Base-by-base conservation (phyloP, 2,888 invertebrate genomes). In the Linnaemya vulpina region DNA sequence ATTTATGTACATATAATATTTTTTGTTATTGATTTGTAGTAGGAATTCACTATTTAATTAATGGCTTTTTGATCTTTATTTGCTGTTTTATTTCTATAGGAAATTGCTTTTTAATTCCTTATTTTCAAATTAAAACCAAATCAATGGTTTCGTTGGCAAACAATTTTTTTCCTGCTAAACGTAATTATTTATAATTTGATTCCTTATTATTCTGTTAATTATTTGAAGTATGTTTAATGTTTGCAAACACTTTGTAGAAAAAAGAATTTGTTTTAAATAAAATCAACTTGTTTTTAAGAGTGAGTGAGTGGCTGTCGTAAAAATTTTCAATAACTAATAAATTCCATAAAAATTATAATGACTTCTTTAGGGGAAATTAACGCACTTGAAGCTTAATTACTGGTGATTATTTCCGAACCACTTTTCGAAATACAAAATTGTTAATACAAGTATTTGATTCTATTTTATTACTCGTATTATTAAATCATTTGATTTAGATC, bases 271-370 rank as follows among this genome's bases (percentile, higher is more conserved):
- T 22, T 43, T 40, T 7, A 30, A 13, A 67, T 3, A 63, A 25
- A 55, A 25, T n/a, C 13, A 49, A 13, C 25, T 53, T 40, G 40
- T 53, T 25, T 25, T 46, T 67, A 73, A 35, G 68, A 83, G 71
- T 70, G 20, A 68, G 8, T 30, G 46, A 62, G 78, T 67, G 15
- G 8, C 38, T 58, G 75, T 75, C 85, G 71, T 85, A 85, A 82
- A 85, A 71, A 65, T 82, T 75, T 62, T 85, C 81, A 85, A 82
- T 78, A 75, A 71, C 75, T 53, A 78, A 85, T 81, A 82, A 85
- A 78, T 85, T 79, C 65, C 58, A 71, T 40, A 76, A 68, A 67
- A 75, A 74, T 30, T 65, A 53, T 75, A 75, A 76, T 49, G 46
- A 70, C 25, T 80, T 30, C 43, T 67, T 67, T 53, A 17, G 20